Percentiles rank a stretch among this genome's conserved stretches.
Evolutionary conservation across 2,113 vertebrate species (phyloP).

Genomic region (Prionailurus viverrinus): DNA sequence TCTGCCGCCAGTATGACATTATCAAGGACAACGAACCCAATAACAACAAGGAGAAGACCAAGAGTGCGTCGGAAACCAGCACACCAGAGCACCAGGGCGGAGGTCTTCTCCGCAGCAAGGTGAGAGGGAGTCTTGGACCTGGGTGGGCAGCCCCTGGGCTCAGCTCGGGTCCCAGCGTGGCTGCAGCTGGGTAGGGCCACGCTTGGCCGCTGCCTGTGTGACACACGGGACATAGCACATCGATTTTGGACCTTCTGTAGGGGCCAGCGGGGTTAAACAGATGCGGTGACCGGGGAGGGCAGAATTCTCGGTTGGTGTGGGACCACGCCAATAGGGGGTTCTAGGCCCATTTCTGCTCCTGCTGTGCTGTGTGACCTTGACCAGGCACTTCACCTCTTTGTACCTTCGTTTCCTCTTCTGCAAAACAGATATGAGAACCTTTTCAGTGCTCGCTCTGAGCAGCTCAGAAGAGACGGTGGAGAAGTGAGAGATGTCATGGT

Average conservation of each 20-base stretch:
- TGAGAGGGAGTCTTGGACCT: slow-evolving; percentile 72
- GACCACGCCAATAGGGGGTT: not conserved
- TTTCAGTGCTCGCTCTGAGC: slow-evolving; percentile 72
- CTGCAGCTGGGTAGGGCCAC: slow-evolving; percentile 43
- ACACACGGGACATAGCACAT: slow-evolving; percentile 38
- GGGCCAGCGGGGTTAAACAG: not conserved
- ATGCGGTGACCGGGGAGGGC: not conserved
- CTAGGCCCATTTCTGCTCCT: not conserved
- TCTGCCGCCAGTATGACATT: slow-evolving; percentile 98
- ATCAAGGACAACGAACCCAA: slow-evolving; percentile 99
- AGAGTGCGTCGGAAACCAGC: slow-evolving; percentile 97
- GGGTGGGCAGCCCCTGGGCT: not conserved
- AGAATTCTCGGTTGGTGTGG: not conserved
- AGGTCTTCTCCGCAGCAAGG: slow-evolving; percentile 96
- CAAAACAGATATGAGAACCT: slow-evolving; percentile 75
- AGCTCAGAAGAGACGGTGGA: slow-evolving; percentile 73
- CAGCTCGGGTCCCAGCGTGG: slow-evolving; percentile 56
- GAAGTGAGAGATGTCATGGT: slow-evolving; percentile 67
- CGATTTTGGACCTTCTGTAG: slow-evolving; percentile 69
- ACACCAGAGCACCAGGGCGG: slow-evolving; percentile 97
- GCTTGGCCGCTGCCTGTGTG: slow-evolving; percentile 27
- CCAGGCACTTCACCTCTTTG: slow-evolving; percentile 32
- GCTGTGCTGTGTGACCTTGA: not conserved
- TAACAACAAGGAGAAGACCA: slow-evolving; percentile 99
- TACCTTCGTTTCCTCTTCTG: slow-evolving; percentile 17